phyloP scores from a whole-genome alignment of 2,797 vertebrate species.

The Squalus acanthias region DNA sequence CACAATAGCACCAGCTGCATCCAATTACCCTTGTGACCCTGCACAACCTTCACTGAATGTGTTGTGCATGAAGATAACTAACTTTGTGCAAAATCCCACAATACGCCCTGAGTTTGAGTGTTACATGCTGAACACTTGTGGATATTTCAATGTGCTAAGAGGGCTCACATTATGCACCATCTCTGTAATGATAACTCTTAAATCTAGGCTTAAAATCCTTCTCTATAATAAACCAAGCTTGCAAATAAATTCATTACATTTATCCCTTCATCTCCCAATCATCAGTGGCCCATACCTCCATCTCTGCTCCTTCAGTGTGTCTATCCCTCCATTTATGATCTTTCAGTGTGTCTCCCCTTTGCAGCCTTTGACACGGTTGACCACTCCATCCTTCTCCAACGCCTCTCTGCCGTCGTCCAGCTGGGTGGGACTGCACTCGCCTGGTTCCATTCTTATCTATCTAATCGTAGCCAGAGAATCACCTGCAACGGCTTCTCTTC shows the following conservation, averaged over 20 bases:
- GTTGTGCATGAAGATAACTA: neutral
- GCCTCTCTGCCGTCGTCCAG: too few species aligned
- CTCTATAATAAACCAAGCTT: neutral
- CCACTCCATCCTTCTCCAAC: too few species aligned
- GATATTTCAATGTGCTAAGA: neutral
- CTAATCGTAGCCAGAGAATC: too few species aligned
- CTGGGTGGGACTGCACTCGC: too few species aligned
- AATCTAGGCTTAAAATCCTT: neutral
- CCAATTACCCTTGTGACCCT: neutral
- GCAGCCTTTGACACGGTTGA: too few species aligned
- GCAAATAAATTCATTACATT: neutral
- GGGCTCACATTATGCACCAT: neutral
- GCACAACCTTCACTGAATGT: neutral
- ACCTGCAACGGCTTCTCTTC: too few species aligned
- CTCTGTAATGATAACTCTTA: neutral
- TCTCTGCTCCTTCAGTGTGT: neutral
- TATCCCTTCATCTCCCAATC: neutral
- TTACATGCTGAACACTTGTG: neutral
- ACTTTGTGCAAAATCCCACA: neutral
- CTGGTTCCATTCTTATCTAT: too few species aligned
- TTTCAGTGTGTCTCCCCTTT: neutral
- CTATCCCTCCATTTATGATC: neutral
- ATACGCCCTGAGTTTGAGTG: too few species aligned
- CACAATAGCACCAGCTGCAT: neutral
- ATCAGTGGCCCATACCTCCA: neutral